Conservation (phyloP, 2,113 vertebrate genomes). For the Sander lucioperca region DNA sequence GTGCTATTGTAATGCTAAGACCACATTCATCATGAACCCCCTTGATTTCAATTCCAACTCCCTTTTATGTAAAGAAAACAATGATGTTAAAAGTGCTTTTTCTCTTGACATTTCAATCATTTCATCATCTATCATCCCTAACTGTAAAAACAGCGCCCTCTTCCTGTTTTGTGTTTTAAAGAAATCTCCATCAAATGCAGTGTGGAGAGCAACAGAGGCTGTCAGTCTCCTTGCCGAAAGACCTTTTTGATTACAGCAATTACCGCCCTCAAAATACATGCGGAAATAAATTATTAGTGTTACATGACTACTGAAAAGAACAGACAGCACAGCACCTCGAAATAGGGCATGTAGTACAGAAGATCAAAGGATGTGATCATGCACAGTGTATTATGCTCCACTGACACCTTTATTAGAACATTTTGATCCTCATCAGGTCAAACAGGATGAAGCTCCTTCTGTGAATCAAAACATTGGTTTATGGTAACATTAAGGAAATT, state of each 20-base stretch:
- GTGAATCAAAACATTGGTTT: conserved; percentile 14
- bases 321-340: neutral
- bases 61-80: neutral
- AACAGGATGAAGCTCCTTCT: conserved; percentile 3
- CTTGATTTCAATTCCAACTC: neutral
- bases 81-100: neutral
- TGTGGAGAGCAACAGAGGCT: neutral
- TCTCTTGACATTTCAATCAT: neutral
- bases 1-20: neutral
- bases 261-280: neutral
- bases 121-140: neutral
- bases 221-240: neutral
- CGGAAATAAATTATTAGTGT: neutral
- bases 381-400: neutral
- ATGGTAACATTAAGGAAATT: neutral
- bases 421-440: conserved; percentile 22
- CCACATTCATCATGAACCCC: neutral
- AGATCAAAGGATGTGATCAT: conserved; percentile 23
- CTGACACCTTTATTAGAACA: conserved; percentile 27
- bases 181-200: neutral
- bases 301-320: neutral
- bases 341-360: neutral
- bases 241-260: conserved; percentile 9
- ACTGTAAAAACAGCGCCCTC: neutral
- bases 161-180: neutral